These are phyloP conservation scores for Thymelicus acteon DNA, from an alignment of 2,888 invertebrate species.

Conservation along the genomic window DNA sequence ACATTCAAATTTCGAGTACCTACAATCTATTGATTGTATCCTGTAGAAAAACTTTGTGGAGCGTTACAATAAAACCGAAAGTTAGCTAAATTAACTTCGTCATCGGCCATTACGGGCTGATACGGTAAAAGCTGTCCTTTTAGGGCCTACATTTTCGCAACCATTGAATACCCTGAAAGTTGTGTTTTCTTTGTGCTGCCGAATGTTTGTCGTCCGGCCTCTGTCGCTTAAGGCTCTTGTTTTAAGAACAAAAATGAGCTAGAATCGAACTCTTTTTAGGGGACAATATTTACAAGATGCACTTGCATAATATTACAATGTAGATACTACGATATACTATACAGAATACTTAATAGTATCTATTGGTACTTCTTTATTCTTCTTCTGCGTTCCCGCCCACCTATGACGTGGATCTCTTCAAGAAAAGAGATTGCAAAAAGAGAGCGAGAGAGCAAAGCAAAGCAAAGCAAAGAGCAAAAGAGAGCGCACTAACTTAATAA, in stretches of 20 bases:
- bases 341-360: too few species aligned
- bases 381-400: too few species aligned
- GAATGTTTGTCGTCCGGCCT: slow-evolving; percentile 42
- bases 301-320: not conserved
- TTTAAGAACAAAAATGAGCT: not conserved
- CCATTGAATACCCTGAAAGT: slow-evolving; percentile 34
- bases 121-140: slow-evolving; percentile 19
- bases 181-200: slow-evolving; percentile 41
- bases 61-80: not conserved
- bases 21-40: too few species aligned
- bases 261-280: not conserved
- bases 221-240: slow-evolving; percentile 17
- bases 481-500: too few species aligned
- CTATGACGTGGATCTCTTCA: too few species aligned
- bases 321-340: too few species aligned
- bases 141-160: slow-evolving; percentile 5
- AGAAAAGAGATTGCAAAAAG: too few species aligned
- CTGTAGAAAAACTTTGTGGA: not conserved
- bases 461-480: too few species aligned
- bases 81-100: slow-evolving; percentile 10
- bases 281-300: not conserved
- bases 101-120: slow-evolving; percentile 21
- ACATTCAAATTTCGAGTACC: too few species aligned
- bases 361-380: too few species aligned
- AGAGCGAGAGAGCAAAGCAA: too few species aligned